Evolutionary conservation across 2,113 vertebrate genomes (phyloP), one percentile per base, ranked within the genome.

Genomic region (Oxygymnocypris stewartii): DNA sequence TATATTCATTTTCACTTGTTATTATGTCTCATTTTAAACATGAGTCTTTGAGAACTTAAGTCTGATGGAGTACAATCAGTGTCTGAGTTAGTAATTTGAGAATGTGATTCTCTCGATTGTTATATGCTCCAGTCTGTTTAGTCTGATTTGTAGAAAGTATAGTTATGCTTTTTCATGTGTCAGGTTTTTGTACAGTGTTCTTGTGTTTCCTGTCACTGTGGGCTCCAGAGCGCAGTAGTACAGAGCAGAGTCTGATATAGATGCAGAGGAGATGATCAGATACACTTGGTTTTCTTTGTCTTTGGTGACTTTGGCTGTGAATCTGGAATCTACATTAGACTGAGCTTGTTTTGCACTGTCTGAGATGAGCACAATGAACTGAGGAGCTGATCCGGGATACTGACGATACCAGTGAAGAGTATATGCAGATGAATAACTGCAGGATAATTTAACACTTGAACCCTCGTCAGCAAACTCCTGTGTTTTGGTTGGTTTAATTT

Each of bases 211-310:
- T 87, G 80, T 65, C 71, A 86, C 87, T 88, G 85, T 88, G 88
- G 86, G 84, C 86, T 0, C 0, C 86, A 89, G 54, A 14, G 89
- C 89, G 79, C 87, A 88, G 85, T 86, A 89, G 61, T 90, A 90
- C 10, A 88, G 44, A 85, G 85, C 89, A 85, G 87, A 85, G 78
- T 90, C 85, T 86, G 85, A 54, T 14, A 84, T 28, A 31, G 35
- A 6, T 82, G 12, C 78, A 51, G 77, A 84, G 28, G 87, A 87
- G 80, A 90, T 85, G 25, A 49, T n/a, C 75, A 90, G 47, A 79
- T 82, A 4, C 40, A 85, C 83, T 18, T 23, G 18, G 0, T 14
- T 79, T 20, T 69, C 6, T 6, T 57, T 59, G 42, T 57, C 51
- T 28, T 20, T 37, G 37, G 65, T 65, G n/a, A n/a, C n/a, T n/a